Percentiles rank a stretch among this genome's conserved stretches.
Evolutionary conservation across 2,888 invertebrate genomes (phyloP).

Genomic region (Adelphocoris suturalis): DNA sequence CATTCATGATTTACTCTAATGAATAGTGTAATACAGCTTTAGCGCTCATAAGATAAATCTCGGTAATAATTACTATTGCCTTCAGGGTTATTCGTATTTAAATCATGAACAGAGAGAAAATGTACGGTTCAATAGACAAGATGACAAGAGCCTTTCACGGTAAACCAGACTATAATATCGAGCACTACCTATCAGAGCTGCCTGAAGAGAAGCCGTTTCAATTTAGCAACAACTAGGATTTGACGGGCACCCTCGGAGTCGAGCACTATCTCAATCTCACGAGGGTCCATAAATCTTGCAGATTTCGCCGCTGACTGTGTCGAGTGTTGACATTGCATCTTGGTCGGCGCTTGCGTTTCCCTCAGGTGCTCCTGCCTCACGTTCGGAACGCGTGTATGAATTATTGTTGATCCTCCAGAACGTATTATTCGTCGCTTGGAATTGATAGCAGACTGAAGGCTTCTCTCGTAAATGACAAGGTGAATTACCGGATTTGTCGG

Average conservation of each 20-base stretch:
- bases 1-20: no score
- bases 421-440: background rate
- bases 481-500: background rate
- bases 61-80: no score
- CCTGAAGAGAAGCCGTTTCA: background rate
- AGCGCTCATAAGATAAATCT: no score
- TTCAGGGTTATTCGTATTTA: no score
- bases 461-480: no score
- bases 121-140: background rate
- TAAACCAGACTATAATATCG: background rate
- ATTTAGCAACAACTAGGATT: background rate
- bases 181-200: background rate
- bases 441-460: background rate
- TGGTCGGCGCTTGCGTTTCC: background rate
- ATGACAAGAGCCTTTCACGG: background rate
- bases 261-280: background rate
- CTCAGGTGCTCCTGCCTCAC: background rate
- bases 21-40: no score
- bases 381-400: background rate
- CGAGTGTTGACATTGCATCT: conserved; percentile 14
- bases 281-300: conserved; percentile 7
- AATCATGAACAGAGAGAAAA: no score
- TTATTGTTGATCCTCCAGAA: conserved; percentile 7
- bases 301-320: background rate
- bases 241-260: background rate